Base-by-base conservation (phyloP, 2,888 invertebrate species). In the Sceliomorpha sp. region DNA sequence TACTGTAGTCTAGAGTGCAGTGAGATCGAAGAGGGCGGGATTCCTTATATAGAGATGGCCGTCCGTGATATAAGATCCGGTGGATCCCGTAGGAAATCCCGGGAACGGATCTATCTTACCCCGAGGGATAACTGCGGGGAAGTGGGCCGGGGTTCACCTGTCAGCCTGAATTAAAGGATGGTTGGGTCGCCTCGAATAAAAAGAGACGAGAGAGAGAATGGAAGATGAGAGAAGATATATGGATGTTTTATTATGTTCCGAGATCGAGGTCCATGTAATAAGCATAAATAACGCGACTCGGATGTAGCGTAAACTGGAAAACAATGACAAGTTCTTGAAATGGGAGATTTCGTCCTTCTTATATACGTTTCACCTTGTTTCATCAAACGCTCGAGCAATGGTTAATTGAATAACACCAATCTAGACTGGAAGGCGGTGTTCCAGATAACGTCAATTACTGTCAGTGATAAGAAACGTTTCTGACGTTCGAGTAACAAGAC, bases 141-240 rank as follows among this genome's bases (percentile, higher is more conserved):
- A 58, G 75, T 70, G 78, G 66, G 85, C 79, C 82, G 87, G 76
- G 81, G 79, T 82, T 82, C 89, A 90, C 90, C 90, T 90, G 90
- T 90, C 90, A 90, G 88, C 84, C 87, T 87, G 90, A 90, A 90
- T 90, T 90, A 90, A 90, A 90, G 90, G 89, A 90, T 90, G 89
- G 89, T 83, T 78, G 85, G 80, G 78, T 82, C 78, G 76, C 53
- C 72, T 66, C 69, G 70, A 48, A 72, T 76, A 76, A 72, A 71
- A 69, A 73, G 69, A 68, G 51, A 63, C 58, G 48, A 67, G 66
- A 36, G 66, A 36, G 69, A 71, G 63, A 69, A 73, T 59, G 60
- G 68, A 63, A 67, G 67, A 71, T 55, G 67, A 63, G 63, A 27
- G 31, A 45, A 67, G 67, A 59, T 70, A 70, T 62, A 70, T 70